A percentile compares a stretch with the other conserved stretches of the same genome.
These are phyloP conservation scores for Clusia tigrina DNA, from an alignment of 2,888 invertebrate genomes.

Conservation along the genomic window DNA sequence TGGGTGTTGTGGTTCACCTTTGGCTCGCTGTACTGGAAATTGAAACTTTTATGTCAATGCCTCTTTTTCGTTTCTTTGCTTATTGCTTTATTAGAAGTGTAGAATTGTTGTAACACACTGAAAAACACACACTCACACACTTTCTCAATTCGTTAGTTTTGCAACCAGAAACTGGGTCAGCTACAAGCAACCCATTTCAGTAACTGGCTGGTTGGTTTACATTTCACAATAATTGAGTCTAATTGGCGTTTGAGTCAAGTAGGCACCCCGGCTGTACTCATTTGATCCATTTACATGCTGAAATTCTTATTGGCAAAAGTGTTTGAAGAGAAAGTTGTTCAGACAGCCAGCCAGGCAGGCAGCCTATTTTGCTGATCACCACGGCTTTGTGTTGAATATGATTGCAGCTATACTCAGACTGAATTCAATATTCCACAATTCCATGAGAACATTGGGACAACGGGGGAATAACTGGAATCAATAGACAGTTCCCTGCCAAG, in stretches of 20 bases:
- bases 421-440: no score
- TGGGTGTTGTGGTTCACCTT: slow-evolving; percentile 39
- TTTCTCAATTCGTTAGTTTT: not conserved
- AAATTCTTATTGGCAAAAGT: no score
- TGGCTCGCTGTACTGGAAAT: slow-evolving; percentile 40
- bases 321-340: no score
- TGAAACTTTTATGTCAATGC: slow-evolving; percentile 53
- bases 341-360: no score
- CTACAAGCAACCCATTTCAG: not conserved
- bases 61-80: slow-evolving; percentile 23
- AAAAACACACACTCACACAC: not conserved
- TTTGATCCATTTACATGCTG: no score
- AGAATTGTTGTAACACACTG: no score
- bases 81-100: not conserved
- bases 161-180: not conserved
- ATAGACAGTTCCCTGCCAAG: no score
- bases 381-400: no score
- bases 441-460: no score
- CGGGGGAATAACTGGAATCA: no score
- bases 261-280: not conserved
- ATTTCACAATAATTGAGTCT: not conserved
- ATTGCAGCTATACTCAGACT: no score
- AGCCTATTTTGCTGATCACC: no score
- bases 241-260: not conserved
- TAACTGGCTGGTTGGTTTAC: not conserved